phyloP scores from a whole-genome alignment of 2,113 vertebrate genomes.

The Cnemophilus loriae region DNA sequence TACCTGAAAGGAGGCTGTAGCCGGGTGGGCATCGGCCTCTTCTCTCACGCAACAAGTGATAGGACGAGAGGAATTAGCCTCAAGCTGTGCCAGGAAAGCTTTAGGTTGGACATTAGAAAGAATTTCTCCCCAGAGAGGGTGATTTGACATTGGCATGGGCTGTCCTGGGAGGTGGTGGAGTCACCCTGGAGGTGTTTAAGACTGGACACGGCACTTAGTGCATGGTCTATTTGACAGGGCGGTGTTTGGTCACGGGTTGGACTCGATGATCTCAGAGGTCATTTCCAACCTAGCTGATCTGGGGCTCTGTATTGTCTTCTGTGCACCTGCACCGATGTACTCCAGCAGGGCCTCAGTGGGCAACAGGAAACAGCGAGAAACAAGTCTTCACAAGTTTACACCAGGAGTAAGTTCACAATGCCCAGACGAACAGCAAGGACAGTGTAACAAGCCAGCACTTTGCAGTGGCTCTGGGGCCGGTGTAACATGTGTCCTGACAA shows the following conservation, averaged over 20 bases:
- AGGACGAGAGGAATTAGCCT: not conserved
- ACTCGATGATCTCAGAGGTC: not conserved
- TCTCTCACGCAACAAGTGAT: not conserved
- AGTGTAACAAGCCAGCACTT: accelerated
- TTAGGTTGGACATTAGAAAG: not conserved
- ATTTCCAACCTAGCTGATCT: not conserved
- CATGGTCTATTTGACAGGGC: accelerated
- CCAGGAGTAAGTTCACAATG: accelerated
- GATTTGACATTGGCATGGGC: not conserved
- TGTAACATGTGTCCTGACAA: not conserved
- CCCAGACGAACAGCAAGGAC: not conserved
- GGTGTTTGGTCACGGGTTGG: not conserved
- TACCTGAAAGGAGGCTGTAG: not conserved
- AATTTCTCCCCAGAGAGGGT: not conserved
- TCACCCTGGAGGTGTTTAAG: not conserved
- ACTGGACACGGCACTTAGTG: not conserved
- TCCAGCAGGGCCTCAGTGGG: not conserved
- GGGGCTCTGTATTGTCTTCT: accelerated
- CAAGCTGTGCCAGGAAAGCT: not conserved
- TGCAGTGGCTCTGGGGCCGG: not conserved
- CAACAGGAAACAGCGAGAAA: not conserved
- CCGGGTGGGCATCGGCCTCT: not conserved
- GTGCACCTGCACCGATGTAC: accelerated
- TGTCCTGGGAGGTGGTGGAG: not conserved
- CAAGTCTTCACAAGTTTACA: not conserved